Conservation (phyloP, 2,888 invertebrate species). For the Torymus aiolomorphi region DNA sequence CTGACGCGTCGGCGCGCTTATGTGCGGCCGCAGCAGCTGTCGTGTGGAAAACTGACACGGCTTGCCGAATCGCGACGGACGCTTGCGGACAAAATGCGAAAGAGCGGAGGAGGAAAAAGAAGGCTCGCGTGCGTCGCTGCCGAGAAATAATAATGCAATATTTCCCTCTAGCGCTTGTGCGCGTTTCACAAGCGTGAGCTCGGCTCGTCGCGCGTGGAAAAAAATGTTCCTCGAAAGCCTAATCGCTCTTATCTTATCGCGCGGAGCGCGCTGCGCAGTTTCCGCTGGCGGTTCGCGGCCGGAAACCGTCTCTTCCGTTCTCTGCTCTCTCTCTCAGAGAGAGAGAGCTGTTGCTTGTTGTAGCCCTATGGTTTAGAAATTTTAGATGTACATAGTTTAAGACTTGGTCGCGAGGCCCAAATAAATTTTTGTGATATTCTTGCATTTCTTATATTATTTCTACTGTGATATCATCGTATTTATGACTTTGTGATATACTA, state of each 20-base stretch:
- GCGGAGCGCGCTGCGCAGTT: constrained; percentile 32
- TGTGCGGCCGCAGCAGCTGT: constrained; percentile 50
- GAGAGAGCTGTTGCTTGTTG: too few relatives aligned
- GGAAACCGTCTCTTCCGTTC: constrained; percentile 66
- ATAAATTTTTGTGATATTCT: too few relatives aligned
- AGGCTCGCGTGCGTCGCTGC: neutral
- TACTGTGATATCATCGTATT: too few relatives aligned
- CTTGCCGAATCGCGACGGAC: constrained; percentile 29
- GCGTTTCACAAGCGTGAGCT: constrained; percentile 15
- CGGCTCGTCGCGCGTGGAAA: constrained; percentile 18
- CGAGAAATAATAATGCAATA: constrained; percentile 26
- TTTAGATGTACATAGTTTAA: too few relatives aligned
- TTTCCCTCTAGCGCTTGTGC: neutral
- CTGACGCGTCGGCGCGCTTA: constrained; percentile 62
- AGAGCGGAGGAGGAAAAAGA: neutral
- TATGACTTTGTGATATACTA: too few relatives aligned
- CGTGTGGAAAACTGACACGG: neutral
- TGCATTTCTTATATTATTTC: too few relatives aligned
- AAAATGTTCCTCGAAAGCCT: constrained; percentile 19
- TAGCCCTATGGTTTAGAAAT: too few relatives aligned
- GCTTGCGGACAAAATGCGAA: constrained; percentile 10
- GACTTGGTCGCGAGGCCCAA: too few relatives aligned
- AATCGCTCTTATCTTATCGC: constrained; percentile 52
- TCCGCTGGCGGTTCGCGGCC: constrained; percentile 52
- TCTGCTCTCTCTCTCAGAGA: neutral